A percentile compares a stretch with the other conserved stretches of the same genome.
Conservation (phyloP, 35 echinoderm and acorn worm genomes). For the Patiria miniata region DNA sequence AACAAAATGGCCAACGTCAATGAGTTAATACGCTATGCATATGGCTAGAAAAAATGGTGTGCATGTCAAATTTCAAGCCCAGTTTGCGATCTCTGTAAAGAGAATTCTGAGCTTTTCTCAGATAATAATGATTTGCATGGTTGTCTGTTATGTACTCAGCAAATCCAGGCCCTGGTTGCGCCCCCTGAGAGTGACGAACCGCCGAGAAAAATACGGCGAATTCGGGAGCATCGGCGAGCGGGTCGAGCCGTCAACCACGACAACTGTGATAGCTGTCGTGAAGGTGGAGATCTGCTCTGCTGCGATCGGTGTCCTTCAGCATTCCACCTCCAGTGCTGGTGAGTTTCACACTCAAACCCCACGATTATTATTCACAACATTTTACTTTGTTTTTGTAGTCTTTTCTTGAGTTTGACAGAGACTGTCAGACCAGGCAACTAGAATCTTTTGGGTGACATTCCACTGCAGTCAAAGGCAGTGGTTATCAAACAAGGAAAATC, state of each 20-base stretch:
- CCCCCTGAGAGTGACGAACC: slow-evolving; percentile 93
- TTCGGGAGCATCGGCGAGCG: slow-evolving; percentile 70
- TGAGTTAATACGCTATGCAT: slow-evolving; percentile 7
- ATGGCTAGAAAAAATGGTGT: too few species aligned
- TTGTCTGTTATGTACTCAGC: slow-evolving; percentile 54
- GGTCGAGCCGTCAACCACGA: slow-evolving; percentile 86
- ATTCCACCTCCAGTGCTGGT: slow-evolving; percentile 98
- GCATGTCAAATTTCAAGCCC: background rate
- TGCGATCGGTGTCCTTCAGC: slow-evolving; percentile 96
- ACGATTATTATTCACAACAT: background rate
- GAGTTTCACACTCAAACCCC: slow-evolving; percentile 19
- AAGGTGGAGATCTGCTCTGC: slow-evolving; percentile 96
- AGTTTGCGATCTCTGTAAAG: background rate
- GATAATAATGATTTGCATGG: background rate
- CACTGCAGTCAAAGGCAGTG: background rate
- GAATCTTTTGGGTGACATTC: background rate
- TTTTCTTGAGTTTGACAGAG: background rate
- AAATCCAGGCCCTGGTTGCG: slow-evolving; percentile 94
- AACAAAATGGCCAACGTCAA: slow-evolving; percentile 15
- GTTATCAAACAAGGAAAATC: background rate
- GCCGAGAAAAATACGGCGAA: slow-evolving; percentile 71
- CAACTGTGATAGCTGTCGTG: slow-evolving; percentile 91
- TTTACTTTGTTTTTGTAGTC: background rate
- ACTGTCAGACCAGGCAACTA: too few species aligned
- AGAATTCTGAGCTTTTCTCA: background rate